A percentile compares a stretch with the other conserved stretches of the same genome.
Evolutionary conservation across 2,797 vertebrate genomes (phyloP).

Genomic region (Pempheris klunzingeri): DNA sequence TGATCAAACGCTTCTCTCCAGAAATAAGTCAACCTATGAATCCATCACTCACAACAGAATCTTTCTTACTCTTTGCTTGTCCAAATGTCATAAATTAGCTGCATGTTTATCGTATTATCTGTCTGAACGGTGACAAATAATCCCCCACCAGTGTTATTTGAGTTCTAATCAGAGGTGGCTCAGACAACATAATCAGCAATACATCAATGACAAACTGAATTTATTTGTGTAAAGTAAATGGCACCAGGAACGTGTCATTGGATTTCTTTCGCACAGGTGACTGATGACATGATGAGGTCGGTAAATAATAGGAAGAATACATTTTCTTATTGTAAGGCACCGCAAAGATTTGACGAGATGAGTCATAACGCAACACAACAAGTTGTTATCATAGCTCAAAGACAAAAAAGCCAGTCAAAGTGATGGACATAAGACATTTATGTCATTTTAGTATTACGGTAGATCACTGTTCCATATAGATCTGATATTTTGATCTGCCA

Average conservation of each 20-base stretch:
- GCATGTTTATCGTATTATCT: slow-evolving; percentile 20
- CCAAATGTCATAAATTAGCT: slow-evolving; percentile 29
- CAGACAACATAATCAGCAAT: slow-evolving; percentile 2
- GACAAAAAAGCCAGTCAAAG: neutral
- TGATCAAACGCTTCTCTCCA: slow-evolving; percentile 20
- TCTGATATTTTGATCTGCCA: too few relatives aligned
- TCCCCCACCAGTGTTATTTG: neutral
- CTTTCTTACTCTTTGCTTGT: slow-evolving; percentile 18
- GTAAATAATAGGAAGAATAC: neutral
- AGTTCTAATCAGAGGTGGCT: slow-evolving; percentile 34
- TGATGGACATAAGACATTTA: too few relatives aligned
- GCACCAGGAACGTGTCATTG: neutral
- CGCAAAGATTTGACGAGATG: neutral
- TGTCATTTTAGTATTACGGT: too few relatives aligned
- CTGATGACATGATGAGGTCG: neutral
- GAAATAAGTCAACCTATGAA: slow-evolving; percentile 9
- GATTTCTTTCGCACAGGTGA: neutral
- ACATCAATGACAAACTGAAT: neutral
- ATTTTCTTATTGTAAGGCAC: too few relatives aligned
- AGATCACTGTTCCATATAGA: too few relatives aligned
- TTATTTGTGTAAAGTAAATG: neutral
- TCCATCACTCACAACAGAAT: slow-evolving; percentile 8
- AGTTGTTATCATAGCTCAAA: neutral
- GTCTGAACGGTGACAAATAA: slow-evolving; percentile 16
- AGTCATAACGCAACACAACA: neutral